Evolutionary conservation across 2,113 vertebrate species (phyloP), one percentile per base, ranked within the genome.

Genomic region (Callorhinus ursinus): DNA sequence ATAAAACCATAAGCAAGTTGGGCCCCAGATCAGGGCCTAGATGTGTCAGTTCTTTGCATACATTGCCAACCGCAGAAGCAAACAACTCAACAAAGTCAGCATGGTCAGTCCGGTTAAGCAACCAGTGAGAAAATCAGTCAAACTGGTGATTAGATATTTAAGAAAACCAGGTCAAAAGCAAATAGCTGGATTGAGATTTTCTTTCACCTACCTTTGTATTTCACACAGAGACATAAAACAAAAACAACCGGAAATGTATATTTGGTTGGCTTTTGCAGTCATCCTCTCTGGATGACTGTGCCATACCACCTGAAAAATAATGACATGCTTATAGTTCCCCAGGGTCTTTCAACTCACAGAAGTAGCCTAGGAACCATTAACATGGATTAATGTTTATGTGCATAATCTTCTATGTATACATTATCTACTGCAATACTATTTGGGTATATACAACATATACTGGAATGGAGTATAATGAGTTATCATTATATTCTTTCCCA

Each of bases 331-430:
- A 76, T 8, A 57, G 67, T 86, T 80, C 53, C 61, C 81, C 12
- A 57, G 74, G 55, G 65, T 33, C 65, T 94, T 90, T 71, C 72
- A 71, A 61, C 3, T 9, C 24, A 83, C 55, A 87, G 83, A 49
- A 96, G 88, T 51, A 97, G 76, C 57, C 81, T 76, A 42, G 28
- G 76, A 92, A 31, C 36, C 65, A 92, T 90, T 95, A 90, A 85
- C 2, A 7, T 39, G 59, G 71, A 81, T 96, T 95, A 39, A 89
- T 53, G 46, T 77, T 87, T 94, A 94, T 39, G 15, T 49, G 95
- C 69, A 83, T 77, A 90, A 96, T 53, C 81, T 71, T 85, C 42
- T 63, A 16, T 71, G 67, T 83, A 59, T 63, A 76, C 21, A 57
- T 63, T 74, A 90, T 76, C 55, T 93, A 95, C 65, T 57, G 53